Conservation (phyloP, 2,797 vertebrate genomes). For the Pygocentrus nattereri region DNA sequence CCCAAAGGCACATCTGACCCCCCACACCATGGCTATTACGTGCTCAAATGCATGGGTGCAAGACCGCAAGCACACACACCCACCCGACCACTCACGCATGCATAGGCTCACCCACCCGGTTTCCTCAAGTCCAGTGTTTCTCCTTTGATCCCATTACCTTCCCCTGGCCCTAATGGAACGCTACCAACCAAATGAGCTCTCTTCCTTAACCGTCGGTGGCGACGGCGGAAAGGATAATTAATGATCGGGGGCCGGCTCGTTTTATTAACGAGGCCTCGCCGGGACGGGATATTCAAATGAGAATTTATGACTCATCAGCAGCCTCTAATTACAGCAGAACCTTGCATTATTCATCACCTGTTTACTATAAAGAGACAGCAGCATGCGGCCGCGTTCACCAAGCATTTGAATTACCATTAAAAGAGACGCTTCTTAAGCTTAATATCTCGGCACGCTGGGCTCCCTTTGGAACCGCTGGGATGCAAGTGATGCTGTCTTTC, state of each 20-base stretch:
- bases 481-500: too few relatives aligned
- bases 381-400: conserved; percentile 14
- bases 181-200: conserved; percentile 49
- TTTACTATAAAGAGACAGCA: conserved; percentile 46
- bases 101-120: too few relatives aligned
- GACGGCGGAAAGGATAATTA: conserved; percentile 50
- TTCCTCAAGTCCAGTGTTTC: conserved; percentile 1
- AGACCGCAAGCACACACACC: conserved; percentile 57
- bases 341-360: conserved; percentile 55
- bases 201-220: conserved; percentile 37
- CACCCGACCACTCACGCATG: conserved; percentile 17
- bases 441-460: not conserved
- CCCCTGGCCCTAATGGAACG: conserved; percentile 23
- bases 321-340: conserved; percentile 43
- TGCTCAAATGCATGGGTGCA: conserved; percentile 40
- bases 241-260: conserved; percentile 32
- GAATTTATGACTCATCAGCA: conserved; percentile 54
- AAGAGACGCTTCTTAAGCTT: conserved; percentile 6
- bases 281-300: conserved; percentile 51
- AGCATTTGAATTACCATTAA: conserved; percentile 28
- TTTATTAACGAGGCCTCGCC: conserved; percentile 51
- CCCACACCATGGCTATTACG: not conserved
- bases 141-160: conserved; percentile 40
- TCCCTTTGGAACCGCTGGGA: not conserved
- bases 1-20: conserved; percentile 11